These are phyloP conservation scores for Pseudotriccus pelzelni DNA, from an alignment of 2,797 vertebrate genomes.

Conservation along the genomic window DNA sequence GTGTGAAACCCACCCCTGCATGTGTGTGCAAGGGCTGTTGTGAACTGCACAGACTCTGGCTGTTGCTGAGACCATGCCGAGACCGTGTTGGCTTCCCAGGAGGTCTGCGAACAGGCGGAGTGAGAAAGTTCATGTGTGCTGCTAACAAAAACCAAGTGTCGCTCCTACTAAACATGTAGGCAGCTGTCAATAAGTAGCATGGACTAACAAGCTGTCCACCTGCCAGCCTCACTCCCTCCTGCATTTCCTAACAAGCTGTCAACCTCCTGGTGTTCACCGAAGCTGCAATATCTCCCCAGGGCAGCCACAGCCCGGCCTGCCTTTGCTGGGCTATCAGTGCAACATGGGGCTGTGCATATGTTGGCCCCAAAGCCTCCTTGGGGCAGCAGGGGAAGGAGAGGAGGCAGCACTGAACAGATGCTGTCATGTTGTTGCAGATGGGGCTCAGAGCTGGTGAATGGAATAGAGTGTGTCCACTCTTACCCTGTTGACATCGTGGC, in stretches of 20 bases:
- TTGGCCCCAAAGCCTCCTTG: background rate
- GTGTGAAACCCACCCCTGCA: constrained; percentile 57
- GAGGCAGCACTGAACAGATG: background rate
- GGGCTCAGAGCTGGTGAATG: background rate
- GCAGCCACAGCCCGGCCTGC: background rate
- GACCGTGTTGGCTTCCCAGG: background rate
- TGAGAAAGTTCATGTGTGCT: constrained; percentile 1
- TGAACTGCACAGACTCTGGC: background rate
- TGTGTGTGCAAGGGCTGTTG: constrained; percentile 57
- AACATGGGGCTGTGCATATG: background rate
- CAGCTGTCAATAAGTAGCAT: constrained; percentile 54
- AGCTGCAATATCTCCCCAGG: constrained; percentile 1
- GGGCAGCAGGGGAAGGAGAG: background rate
- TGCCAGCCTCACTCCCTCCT: constrained; percentile 31
- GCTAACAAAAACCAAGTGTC: constrained; percentile 32
- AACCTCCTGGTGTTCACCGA: background rate
- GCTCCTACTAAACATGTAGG: constrained; percentile 46
- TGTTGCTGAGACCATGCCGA: background rate
- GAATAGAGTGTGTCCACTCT: background rate
- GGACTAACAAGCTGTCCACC: constrained; percentile 65
- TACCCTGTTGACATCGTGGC: background rate
- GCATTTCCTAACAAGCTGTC: constrained; percentile 53
- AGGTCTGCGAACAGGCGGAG: background rate
- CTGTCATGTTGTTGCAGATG: background rate
- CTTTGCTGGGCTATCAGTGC: background rate